Conservation (phyloP, 2,888 invertebrate species). For the Melangyna quadrimaculata region DNA sequence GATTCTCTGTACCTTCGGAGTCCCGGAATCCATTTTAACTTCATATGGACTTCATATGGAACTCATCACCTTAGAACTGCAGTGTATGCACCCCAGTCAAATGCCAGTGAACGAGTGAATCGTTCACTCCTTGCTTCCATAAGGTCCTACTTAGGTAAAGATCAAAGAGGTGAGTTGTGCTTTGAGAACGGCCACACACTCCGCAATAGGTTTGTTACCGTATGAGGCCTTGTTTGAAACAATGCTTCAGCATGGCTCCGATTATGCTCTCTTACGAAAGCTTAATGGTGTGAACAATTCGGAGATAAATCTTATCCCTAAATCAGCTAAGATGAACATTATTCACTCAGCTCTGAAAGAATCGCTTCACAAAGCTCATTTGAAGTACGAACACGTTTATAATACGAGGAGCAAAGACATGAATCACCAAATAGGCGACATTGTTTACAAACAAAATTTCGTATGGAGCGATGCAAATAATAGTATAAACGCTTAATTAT, state of each 20-base stretch:
- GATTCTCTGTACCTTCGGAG: no score
- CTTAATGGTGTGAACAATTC: neutral
- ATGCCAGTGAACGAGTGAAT: neutral
- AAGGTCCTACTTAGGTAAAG: neutral
- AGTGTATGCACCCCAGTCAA: no score
- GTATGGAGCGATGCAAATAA: neutral
- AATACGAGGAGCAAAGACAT: neutral
- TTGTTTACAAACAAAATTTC: neutral
- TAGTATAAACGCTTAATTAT: neutral
- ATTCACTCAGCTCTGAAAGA: neutral
- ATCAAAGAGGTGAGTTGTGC: neutral
- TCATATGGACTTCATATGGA: no score
- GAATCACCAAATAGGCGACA: neutral
- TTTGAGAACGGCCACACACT: neutral
- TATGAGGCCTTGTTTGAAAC: conserved; percentile 4
- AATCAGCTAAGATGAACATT: conserved; percentile 3
- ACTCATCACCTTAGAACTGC: no score
- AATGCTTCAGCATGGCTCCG: conserved; percentile 2
- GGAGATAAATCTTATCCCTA: neutral
- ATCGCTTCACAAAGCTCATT: neutral
- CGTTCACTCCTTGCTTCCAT: neutral
- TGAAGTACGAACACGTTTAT: neutral
- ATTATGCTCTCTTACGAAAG: neutral
- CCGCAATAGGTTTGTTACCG: neutral
- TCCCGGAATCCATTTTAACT: no score